These are phyloP conservation scores for Phalangium opilio DNA, from an alignment of 2,888 invertebrate species.

Conservation along the genomic window DNA sequence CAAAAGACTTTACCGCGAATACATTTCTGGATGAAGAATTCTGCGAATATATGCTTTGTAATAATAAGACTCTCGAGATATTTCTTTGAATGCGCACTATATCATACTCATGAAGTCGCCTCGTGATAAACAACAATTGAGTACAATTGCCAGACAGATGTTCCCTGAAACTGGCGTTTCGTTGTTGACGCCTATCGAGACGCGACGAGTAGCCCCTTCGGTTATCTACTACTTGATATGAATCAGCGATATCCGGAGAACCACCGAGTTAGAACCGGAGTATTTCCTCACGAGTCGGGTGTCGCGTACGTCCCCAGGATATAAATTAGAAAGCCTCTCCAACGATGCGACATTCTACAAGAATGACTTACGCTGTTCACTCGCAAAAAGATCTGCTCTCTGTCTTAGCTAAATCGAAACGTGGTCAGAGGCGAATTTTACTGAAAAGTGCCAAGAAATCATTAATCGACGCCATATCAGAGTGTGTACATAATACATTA, in stretches of 20 bases:
- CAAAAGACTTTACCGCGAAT: too few species aligned
- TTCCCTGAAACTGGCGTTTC: conserved; percentile 3
- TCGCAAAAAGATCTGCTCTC: too few species aligned
- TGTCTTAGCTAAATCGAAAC: not conserved
- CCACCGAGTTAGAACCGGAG: conserved; percentile 2
- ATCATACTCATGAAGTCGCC: conserved; percentile 3
- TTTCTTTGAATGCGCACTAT: conserved; percentile 5
- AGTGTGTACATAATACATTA: conserved; percentile 5
- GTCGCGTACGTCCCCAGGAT: not conserved
- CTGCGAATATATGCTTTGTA: too few species aligned
- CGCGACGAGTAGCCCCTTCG: conserved; percentile 4
- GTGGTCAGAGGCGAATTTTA: not conserved
- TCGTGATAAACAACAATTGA: conserved; percentile 5
- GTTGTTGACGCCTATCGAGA: conserved; percentile 6
- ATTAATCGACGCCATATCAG: conserved; percentile 7
- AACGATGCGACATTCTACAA: not conserved
- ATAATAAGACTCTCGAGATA: conserved; percentile 1
- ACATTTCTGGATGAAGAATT: too few species aligned
- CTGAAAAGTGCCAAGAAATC: not conserved
- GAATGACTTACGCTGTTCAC: not conserved
- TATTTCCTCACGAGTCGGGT: conserved; percentile 1
- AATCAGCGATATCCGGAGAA: conserved; percentile 3
- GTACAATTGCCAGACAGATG: conserved; percentile 5
- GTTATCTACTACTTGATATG: conserved; percentile 8
- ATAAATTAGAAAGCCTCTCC: not conserved